Conservation (phyloP, 2,113 vertebrate genomes). For the Zosterops borbonicus region DNA sequence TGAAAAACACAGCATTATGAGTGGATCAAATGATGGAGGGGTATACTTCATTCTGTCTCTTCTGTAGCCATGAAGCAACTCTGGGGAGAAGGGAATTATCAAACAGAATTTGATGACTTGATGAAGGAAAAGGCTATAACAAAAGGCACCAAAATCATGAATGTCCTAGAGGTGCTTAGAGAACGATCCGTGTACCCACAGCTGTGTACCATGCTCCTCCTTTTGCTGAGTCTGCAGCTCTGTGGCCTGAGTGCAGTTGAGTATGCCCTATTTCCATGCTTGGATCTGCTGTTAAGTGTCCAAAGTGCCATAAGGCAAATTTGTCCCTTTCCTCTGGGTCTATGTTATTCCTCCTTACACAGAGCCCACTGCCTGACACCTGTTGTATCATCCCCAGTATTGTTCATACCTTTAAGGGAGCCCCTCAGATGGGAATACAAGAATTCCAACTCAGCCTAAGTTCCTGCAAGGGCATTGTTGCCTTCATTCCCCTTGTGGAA, state of each 20-base stretch:
- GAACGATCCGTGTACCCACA: conserved; percentile 72
- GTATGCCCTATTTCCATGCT: neutral
- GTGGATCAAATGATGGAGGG: neutral
- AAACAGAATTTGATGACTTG: conserved; percentile 78
- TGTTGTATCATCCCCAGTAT: neutral
- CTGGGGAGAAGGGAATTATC: conserved; percentile 76
- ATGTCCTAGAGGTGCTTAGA: conserved; percentile 74
- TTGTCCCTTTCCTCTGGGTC: neutral
- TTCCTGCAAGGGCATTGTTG: neutral
- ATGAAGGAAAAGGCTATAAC: conserved; percentile 72
- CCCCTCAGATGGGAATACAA: neutral
- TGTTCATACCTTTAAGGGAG: neutral
- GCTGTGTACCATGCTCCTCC: conserved; percentile 68
- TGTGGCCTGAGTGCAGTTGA: conserved; percentile 83
- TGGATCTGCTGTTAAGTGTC: neutral
- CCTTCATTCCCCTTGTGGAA: neutral
- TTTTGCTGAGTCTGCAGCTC: conserved; percentile 75
- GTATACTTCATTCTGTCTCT: neutral
- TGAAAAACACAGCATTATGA: neutral
- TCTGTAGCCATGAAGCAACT: conserved; percentile 76
- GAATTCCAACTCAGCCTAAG: neutral
- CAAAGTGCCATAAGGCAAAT: neutral
- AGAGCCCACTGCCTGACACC: neutral
- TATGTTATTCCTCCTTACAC: neutral
- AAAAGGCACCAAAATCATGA: conserved; percentile 62